phyloP scores from a whole-genome alignment of 2,113 vertebrate genomes.

The Myiagra hebetior region DNA sequence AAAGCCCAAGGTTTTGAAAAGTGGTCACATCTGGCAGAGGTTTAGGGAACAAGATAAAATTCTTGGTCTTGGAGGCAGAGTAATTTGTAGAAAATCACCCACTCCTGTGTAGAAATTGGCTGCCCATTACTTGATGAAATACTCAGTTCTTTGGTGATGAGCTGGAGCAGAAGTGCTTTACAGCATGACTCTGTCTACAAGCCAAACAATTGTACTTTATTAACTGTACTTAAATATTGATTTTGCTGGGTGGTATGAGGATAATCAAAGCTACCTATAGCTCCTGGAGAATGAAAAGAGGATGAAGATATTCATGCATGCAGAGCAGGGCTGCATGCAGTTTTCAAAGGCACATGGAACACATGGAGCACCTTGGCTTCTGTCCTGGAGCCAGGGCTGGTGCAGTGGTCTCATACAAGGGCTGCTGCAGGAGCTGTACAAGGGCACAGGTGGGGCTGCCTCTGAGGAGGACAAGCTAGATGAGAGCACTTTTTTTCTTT shows the following conservation, averaged over 20 bases:
- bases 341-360: background rate
- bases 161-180: background rate
- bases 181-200: background rate
- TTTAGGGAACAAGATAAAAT: background rate
- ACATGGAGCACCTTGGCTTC: accelerated
- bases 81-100: background rate
- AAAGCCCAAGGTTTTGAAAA: background rate
- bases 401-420: background rate
- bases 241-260: background rate
- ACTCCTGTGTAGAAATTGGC: background rate
- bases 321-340: background rate
- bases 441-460: background rate
- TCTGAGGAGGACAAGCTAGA: background rate
- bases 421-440: background rate
- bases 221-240: background rate
- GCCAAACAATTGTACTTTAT: background rate
- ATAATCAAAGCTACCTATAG: background rate
- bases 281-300: background rate
- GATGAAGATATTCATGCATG: background rate
- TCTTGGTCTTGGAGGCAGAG: background rate
- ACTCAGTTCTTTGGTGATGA: background rate
- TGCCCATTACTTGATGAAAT: background rate
- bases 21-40: background rate
- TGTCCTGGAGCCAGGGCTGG: background rate
- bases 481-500: background rate